Evolutionary conservation across 2,113 vertebrate species (phyloP).

Genomic region (Thunnus maccoyii): DNA sequence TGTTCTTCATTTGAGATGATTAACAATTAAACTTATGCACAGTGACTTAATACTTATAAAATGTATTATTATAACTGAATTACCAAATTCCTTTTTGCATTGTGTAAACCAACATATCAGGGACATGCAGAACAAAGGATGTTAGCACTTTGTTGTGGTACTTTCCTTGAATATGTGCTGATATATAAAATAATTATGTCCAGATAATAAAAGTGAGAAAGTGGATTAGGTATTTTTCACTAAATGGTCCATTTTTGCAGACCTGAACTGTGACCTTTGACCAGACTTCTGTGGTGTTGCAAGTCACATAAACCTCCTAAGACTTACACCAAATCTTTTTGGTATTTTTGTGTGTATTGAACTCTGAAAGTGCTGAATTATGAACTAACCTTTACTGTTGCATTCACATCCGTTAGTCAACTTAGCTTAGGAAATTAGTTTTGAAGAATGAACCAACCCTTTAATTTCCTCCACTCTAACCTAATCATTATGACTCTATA

Average conservation of each 20-base stretch:
- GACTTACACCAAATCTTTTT: no score
- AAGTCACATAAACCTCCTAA: no score
- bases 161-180: neutral
- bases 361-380: no score
- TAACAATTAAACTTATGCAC: neutral
- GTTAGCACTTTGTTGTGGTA: neutral
- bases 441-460: neutral
- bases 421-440: neutral
- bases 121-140: neutral
- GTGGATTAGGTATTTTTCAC: neutral
- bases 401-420: neutral
- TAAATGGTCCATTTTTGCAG: no score
- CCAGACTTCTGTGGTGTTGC: no score
- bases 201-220: neutral
- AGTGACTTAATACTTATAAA: neutral
- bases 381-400: neutral
- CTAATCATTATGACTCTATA: neutral
- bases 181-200: neutral
- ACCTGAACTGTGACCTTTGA: no score
- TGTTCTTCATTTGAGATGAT: neutral
- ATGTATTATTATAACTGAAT: neutral
- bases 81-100: neutral
- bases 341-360: no score
- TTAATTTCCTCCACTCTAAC: slow-evolving; percentile 6
- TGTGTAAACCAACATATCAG: neutral